These are phyloP conservation scores for Platypus cylindrus DNA, from an alignment of 2,888 invertebrate genomes.

Conservation along the genomic window DNA sequence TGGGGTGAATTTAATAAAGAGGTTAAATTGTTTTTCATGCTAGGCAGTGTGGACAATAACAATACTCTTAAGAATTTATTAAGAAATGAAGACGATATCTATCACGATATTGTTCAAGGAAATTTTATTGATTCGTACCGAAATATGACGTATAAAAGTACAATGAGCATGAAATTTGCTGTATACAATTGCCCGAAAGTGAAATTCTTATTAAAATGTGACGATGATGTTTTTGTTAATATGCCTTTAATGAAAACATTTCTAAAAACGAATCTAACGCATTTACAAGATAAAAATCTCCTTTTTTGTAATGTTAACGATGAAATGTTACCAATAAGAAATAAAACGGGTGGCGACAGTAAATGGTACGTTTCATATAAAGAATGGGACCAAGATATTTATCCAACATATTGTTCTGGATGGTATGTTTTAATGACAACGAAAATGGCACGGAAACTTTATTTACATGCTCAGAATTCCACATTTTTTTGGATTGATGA, in stretches of 20 bases:
- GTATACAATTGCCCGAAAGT: constrained; percentile 1
- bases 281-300: neutral
- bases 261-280: constrained; percentile 3
- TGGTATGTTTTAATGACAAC: constrained; percentile 1
- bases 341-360: neutral
- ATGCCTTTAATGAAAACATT: constrained; percentile 5
- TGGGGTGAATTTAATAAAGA: constrained; percentile 2
- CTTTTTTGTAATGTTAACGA: constrained; percentile 4
- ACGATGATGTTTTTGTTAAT: constrained; percentile 7
- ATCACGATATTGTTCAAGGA: constrained; percentile 4
- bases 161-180: constrained; percentile 4
- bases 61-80: neutral
- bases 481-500: constrained; percentile 8
- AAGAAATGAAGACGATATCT: neutral
- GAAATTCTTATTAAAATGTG: constrained; percentile 5
- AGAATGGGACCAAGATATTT: constrained; percentile 6
- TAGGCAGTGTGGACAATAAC: constrained; percentile 1
- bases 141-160: constrained; percentile 6
- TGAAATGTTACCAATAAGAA: constrained; percentile 1
- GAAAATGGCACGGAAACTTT: constrained; percentile 1
- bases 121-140: constrained; percentile 5
- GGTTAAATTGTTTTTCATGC: constrained; percentile 4
- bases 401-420: constrained; percentile 6
- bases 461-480: constrained; percentile 5
- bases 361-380: constrained; percentile 7